A percentile compares a stretch with the other conserved stretches of the same genome.
These are phyloP conservation scores for Macheiramphus alcinus DNA, from an alignment of 2,113 vertebrate species.

Conservation along the genomic window DNA sequence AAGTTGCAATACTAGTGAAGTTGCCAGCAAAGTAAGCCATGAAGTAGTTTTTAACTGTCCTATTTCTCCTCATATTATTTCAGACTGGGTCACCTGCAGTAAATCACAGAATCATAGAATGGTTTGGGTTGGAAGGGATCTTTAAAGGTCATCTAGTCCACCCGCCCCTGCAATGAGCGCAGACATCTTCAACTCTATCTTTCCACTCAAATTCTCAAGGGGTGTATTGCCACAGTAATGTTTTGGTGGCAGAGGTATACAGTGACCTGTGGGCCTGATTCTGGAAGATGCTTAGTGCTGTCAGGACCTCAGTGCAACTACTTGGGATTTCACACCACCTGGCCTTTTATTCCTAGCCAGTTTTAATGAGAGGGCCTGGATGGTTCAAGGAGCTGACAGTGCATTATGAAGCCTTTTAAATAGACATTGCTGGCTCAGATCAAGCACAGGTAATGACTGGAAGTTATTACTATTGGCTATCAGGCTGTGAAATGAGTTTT, in stretches of 20 bases:
- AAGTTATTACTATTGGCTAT: not conserved
- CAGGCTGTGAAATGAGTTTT: not conserved
- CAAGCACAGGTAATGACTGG: not conserved
- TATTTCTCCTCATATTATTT: not conserved
- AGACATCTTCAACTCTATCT: not conserved
- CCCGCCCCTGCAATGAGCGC: not conserved
- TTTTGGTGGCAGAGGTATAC: not conserved
- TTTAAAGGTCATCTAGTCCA: not conserved
- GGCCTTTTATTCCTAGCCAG: not conserved
- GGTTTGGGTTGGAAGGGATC: not conserved
- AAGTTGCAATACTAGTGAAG: not conserved
- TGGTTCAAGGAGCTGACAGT: not conserved
- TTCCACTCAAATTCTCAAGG: not conserved
- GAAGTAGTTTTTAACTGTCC: not conserved
- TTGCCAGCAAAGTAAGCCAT: not conserved
- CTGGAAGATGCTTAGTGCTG: not conserved
- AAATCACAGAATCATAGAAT: not conserved
- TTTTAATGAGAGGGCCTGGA: not conserved
- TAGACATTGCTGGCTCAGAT: not conserved
- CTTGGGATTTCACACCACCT: not conserved
- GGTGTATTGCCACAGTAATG: not conserved
- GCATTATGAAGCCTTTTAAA: not conserved
- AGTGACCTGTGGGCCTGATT: not conserved
- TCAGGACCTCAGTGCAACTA: not conserved
- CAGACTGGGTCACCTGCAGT: not conserved